These are phyloP conservation scores for Drosophila kuntzei DNA, from an alignment of 2,888 invertebrate genomes.

Conservation along the genomic window DNA sequence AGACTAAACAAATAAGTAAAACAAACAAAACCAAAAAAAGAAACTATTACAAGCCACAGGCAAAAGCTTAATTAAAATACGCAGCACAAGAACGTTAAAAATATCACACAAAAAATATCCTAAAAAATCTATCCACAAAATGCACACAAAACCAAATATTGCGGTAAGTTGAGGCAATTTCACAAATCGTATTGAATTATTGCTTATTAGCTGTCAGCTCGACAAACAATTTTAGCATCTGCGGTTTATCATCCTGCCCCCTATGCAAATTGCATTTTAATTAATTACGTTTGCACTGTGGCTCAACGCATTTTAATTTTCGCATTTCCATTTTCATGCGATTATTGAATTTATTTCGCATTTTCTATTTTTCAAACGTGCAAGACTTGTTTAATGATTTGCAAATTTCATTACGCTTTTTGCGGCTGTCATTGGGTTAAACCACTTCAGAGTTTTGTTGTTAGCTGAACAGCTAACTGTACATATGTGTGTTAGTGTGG, in stretches of 20 bases:
- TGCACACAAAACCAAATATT: constrained; percentile 29
- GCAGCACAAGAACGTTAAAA: constrained; percentile 16
- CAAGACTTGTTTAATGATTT: constrained; percentile 60
- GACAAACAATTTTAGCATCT: constrained; percentile 23
- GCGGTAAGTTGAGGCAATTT: constrained; percentile 43
- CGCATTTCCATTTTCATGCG: constrained; percentile 7
- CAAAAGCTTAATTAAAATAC: not conserved
- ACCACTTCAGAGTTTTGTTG: constrained; percentile 20
- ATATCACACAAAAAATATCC: constrained; percentile 8
- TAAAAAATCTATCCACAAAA: constrained; percentile 2
- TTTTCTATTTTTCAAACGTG: constrained; percentile 14
- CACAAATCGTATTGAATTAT: constrained; percentile 33
- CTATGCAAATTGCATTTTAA: constrained; percentile 61
- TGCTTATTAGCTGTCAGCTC: constrained; percentile 20
- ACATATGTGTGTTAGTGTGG: not conserved
- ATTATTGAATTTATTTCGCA: constrained; percentile 41
- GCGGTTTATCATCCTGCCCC: constrained; percentile 21
- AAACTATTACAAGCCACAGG: not conserved
- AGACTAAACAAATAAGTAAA: constrained; percentile 13
- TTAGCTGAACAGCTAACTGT: not conserved
- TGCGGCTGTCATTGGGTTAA: constrained; percentile 22
- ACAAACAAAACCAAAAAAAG: constrained; percentile 9
- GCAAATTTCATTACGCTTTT: constrained; percentile 51
- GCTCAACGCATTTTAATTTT: constrained; percentile 14
- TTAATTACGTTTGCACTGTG: constrained; percentile 69